Evolutionary conservation across 2,113 vertebrate species (phyloP).

Genomic region (Microtus montanus): DNA sequence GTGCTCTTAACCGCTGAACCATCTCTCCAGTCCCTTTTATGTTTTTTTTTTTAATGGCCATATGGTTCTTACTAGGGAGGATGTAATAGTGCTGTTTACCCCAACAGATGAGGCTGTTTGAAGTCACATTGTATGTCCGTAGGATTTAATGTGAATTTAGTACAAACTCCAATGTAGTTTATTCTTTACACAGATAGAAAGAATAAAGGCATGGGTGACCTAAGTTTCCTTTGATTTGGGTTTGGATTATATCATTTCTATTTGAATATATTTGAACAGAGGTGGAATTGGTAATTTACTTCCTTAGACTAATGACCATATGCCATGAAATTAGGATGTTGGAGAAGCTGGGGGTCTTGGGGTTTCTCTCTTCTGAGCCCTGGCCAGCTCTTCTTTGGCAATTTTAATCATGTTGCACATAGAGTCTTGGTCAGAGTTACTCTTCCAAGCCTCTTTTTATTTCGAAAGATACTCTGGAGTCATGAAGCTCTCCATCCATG

Average conservation of each 20-base stretch:
- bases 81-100: background rate
- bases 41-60: background rate
- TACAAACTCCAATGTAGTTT: background rate
- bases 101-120: background rate
- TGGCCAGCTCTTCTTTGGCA: background rate
- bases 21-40: background rate
- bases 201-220: background rate
- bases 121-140: background rate
- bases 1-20: background rate
- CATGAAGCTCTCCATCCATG: background rate
- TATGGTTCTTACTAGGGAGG: slow-evolving; percentile 34
- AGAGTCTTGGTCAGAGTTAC: background rate
- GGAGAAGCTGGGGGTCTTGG: background rate
- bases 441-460: background rate
- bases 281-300: background rate
- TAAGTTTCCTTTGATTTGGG: background rate
- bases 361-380: background rate
- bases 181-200: slow-evolving; percentile 1
- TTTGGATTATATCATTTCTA: background rate
- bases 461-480: background rate
- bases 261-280: slow-evolving; percentile 10
- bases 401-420: background rate
- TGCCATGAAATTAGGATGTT: background rate
- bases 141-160: slow-evolving; percentile 12
- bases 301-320: slow-evolving; percentile 28